phyloP scores from a whole-genome alignment of 2,797 vertebrate species.

The Craterocephalus amniculus region DNA sequence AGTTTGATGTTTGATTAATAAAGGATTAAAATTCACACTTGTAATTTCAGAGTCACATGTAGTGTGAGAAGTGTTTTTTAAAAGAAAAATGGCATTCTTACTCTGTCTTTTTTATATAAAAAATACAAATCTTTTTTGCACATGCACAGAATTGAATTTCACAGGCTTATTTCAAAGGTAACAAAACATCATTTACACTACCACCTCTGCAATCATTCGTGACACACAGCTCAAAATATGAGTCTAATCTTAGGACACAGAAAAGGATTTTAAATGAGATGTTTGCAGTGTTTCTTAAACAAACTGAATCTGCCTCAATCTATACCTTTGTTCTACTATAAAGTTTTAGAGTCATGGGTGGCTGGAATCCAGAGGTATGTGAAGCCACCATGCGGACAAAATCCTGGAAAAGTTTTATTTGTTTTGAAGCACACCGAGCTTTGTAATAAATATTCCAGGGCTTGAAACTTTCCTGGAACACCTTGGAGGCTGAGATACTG shows the following conservation, averaged over 20 bases:
- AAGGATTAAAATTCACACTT: neutral
- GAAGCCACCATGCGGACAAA: constrained; percentile 22
- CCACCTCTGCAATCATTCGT: neutral
- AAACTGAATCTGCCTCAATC: neutral
- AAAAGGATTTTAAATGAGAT: too few species aligned
- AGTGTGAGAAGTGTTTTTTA: too few species aligned
- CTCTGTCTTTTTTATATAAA: too few species aligned
- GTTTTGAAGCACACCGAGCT: neutral
- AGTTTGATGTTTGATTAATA: neutral
- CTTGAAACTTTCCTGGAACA: neutral
- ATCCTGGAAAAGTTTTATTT: neutral
- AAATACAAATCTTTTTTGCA: neutral
- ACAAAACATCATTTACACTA: neutral
- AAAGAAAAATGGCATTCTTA: too few species aligned
- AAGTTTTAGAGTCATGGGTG: neutral
- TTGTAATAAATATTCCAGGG: neutral
- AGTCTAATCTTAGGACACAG: neutral
- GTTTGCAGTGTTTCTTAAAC: neutral
- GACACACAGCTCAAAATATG: neutral
- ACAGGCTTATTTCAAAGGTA: neutral
- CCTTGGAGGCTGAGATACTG: neutral
- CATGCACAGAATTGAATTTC: neutral
- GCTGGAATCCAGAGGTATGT: constrained; percentile 25
- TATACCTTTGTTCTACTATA: neutral
- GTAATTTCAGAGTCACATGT: neutral